Conservation (phyloP, 92 coral and sea anemone genomes). For the Palythoa grandis region DNA sequence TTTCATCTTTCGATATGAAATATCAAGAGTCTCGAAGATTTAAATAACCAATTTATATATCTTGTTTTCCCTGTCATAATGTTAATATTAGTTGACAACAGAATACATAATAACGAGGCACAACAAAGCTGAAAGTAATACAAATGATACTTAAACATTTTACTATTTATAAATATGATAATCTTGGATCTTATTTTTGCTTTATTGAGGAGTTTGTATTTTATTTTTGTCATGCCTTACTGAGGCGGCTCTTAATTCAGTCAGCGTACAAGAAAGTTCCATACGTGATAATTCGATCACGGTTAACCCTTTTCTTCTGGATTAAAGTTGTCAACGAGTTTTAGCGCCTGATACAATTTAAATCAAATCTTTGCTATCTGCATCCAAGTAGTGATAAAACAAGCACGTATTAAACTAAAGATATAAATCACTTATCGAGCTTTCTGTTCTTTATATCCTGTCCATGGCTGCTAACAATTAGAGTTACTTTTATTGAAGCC, state of each 20-base stretch:
- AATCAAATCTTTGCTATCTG: neutral
- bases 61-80: too few species aligned
- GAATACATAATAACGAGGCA: neutral
- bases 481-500: too few species aligned
- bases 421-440: too few species aligned
- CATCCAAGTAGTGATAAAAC: neutral
- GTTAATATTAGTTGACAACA: too few species aligned
- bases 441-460: too few species aligned
- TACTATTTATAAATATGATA: neutral
- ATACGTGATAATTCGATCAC: neutral
- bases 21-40: too few species aligned
- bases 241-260: neutral
- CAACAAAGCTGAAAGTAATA: neutral
- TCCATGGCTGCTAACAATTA: too few species aligned
- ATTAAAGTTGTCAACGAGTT: neutral
- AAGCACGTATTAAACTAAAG: too few species aligned
- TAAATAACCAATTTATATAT: too few species aligned
- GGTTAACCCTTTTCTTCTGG: neutral
- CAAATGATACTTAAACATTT: neutral
- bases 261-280: neutral
- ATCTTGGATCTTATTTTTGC: neutral
- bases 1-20: neutral
- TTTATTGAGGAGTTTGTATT: neutral
- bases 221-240: neutral
- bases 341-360: neutral